Percentiles rank a stretch among this genome's conserved stretches.
Evolutionary conservation across 2,797 vertebrate species (phyloP).

Genomic region (Oreortyx pictus): DNA sequence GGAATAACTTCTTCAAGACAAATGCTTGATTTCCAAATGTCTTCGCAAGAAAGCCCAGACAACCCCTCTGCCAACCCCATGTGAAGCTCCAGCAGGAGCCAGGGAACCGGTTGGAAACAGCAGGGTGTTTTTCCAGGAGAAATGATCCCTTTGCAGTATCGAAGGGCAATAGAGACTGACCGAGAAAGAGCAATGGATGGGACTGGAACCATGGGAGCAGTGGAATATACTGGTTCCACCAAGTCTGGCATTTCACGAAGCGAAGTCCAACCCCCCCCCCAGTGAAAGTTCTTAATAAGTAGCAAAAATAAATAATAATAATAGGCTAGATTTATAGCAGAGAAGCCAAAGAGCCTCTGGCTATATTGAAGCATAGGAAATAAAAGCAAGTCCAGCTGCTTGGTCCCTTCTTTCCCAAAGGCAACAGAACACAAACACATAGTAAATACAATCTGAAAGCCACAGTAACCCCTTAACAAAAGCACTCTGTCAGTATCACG

Average conservation of each 20-base stretch:
- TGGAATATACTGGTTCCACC: accelerated
- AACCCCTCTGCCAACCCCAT: neutral
- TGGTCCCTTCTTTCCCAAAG: neutral
- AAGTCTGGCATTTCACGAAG: neutral
- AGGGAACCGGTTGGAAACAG: neutral
- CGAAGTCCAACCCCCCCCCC: neutral
- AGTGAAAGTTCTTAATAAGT: neutral
- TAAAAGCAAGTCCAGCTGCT: neutral
- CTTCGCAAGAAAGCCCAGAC: neutral
- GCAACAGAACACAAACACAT: neutral
- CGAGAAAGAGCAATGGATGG: neutral
- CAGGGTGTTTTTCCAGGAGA: neutral
- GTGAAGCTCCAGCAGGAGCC: neutral
- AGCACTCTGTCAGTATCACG: neutral
- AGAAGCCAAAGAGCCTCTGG: neutral
- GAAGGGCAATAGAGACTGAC: neutral
- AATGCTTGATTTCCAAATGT: neutral
- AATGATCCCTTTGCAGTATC: neutral
- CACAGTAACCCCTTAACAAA: neutral
- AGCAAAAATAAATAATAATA: neutral
- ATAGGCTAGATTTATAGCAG: neutral
- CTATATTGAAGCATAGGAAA: neutral
- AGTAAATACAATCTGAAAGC: neutral
- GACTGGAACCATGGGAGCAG: neutral
- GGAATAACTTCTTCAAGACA: conserved; percentile 10